Conservation (phyloP, 2,888 invertebrate species). For the Doris montereyensis region DNA sequence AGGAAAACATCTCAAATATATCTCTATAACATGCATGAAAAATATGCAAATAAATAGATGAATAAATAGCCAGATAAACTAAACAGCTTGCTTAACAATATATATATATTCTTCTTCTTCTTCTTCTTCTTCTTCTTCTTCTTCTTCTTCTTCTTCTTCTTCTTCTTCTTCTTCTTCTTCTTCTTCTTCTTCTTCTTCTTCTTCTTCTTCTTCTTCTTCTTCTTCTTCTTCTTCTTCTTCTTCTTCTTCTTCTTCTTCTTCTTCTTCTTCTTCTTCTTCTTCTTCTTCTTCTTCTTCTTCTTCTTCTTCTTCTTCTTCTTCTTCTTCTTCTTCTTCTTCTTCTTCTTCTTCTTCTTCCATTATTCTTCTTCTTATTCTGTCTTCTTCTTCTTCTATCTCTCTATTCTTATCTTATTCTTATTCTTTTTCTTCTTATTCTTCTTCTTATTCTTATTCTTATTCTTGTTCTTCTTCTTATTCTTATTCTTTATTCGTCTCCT, state of each 20-base stretch:
- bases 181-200: slow-evolving; percentile 35
- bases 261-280: background rate
- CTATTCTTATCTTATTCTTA: background rate
- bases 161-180: slow-evolving; percentile 34
- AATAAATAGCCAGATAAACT: background rate
- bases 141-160: slow-evolving; percentile 35
- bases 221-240: slow-evolving; percentile 34
- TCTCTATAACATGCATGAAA: no score
- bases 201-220: slow-evolving; percentile 35
- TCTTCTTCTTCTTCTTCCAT: slow-evolving; percentile 21
- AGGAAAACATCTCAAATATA: no score
- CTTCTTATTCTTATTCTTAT: background rate
- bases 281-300: slow-evolving; percentile 22
- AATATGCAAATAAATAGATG: slow-evolving; percentile 12
- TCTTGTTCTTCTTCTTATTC: background rate
- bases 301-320: slow-evolving; percentile 24
- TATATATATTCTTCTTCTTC: slow-evolving; percentile 1
- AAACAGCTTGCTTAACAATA: background rate
- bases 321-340: slow-evolving; percentile 18
- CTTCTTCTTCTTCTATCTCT: slow-evolving; percentile 8
- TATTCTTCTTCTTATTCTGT: slow-evolving; percentile 6
- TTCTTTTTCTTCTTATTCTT: no score
- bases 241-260: slow-evolving; percentile 32
- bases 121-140: slow-evolving; percentile 20
- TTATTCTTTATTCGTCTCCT: slow-evolving; percentile 6